Evolutionary conservation across 2,797 vertebrate species (phyloP), one percentile per base, ranked within the genome.

Genomic region (Pseudotriccus pelzelni): DNA sequence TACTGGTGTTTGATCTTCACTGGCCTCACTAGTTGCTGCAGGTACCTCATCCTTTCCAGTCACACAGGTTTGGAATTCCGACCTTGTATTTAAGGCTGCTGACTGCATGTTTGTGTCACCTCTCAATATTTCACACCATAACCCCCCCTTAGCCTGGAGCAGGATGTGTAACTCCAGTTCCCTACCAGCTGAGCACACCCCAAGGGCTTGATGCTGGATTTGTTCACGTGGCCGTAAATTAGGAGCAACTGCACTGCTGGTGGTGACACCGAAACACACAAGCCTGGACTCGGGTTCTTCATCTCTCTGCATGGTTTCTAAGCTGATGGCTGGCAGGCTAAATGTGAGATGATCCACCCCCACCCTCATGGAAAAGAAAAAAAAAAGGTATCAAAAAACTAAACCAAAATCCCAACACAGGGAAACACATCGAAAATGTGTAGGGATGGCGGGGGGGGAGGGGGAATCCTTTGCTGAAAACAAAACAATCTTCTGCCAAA

Each of bases 401-500:
- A 34, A 90, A 93, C 28, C 22, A 70, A 89, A 92, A 32, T 28
- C 46, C 69, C 59, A 88, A 60, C 41, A 84, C 80, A 91, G 73
- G 37, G 91, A 88, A 89, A 78, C 32, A 68, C 53, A 87, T 87
- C 9, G 64, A 75, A 92, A 93, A 87, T 12, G 30, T 34, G 43
- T 74, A 87, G 60, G 73, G 64, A 50, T 56, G 4, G 8, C 14
- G 22, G 68, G 24, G 39, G n/a, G 74, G n/a, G 30, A 55, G 43
- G 79, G 66, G 22, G 58, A 73, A 89, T 88, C 73, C 82, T 86
- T 37, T 76, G 12, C 83, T 84, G 63, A 91, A 96, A 92, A 90
- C 70, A 82, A 64, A 93, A 74, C 25, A 50, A 44, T 80, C 59
- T n/a, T 82, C 37, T 93, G 93, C 93, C 93, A 94, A 86, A 86